phyloP scores from a whole-genome alignment of 2,113 vertebrate species.

The Nibea albiflora region DNA sequence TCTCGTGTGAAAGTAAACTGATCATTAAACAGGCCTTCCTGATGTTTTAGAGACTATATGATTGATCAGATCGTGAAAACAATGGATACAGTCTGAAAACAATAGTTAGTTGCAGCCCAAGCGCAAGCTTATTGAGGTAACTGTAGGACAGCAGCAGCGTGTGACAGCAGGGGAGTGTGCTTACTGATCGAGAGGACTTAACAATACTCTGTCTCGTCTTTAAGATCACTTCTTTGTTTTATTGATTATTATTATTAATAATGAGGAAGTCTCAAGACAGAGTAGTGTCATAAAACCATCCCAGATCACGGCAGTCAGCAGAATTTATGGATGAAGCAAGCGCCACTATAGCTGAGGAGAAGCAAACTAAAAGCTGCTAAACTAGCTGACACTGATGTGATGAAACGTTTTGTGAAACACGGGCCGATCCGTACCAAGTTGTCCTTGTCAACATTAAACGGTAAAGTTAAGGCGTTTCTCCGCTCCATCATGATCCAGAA shows the following conservation, averaged over 20 bases:
- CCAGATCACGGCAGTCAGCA: neutral
- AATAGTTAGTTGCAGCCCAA: neutral
- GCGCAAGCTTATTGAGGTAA: neutral
- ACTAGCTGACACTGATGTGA: neutral
- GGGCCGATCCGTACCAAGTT: slow-evolving; percentile 61
- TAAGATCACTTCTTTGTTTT: too few relatives aligned
- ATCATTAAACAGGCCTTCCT: neutral
- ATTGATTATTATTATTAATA: too few relatives aligned
- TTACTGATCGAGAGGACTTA: neutral
- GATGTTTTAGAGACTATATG: neutral
- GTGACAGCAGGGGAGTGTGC: neutral
- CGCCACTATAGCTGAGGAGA: neutral
- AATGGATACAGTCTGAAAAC: neutral
- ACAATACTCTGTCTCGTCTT: neutral
- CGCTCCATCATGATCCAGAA: slow-evolving; percentile 66
- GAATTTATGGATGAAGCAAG: neutral
- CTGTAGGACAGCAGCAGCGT: neutral
- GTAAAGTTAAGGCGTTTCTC: slow-evolving; percentile 75
- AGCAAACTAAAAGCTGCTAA: neutral
- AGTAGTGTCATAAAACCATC: neutral
- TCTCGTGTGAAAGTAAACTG: too few relatives aligned
- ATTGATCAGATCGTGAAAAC: neutral
- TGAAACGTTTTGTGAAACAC: slow-evolving; percentile 9
- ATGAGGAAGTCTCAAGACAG: too few relatives aligned
- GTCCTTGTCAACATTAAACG: slow-evolving; percentile 64